Conservation (phyloP, 2,888 invertebrate species). For the Parelbella ahira region DNA sequence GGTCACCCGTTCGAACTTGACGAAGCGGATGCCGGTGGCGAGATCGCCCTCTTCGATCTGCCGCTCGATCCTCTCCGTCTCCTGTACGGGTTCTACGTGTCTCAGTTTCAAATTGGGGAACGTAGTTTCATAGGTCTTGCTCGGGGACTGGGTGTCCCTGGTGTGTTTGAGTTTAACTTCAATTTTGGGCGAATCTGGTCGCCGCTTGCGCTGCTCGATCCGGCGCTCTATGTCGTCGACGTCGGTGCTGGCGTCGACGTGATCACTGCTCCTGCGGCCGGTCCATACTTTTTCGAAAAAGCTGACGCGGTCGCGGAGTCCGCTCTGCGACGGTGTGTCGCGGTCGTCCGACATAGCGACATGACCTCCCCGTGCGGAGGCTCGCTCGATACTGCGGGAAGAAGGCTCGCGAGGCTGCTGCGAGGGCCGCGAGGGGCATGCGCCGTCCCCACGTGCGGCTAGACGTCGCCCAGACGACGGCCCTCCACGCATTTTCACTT, state of each 20-base stretch:
- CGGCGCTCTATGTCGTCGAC: constrained; percentile 82
- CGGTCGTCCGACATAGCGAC: constrained; percentile 75
- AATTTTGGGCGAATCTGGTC: constrained; percentile 78
- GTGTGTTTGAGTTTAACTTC: constrained; percentile 83
- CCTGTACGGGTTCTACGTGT: constrained; percentile 63
- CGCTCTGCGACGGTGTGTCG: constrained; percentile 74
- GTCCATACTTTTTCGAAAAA: constrained; percentile 91
- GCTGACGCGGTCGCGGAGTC: constrained; percentile 86
- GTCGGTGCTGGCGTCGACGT: constrained; percentile 70
- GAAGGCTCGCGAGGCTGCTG: constrained; percentile 12
- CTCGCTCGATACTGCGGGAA: constrained; percentile 70
- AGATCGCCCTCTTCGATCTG: constrained; percentile 84
- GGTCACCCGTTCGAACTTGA: constrained; percentile 86
- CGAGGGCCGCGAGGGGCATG: constrained; percentile 46
- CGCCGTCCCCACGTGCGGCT: constrained; percentile 51
- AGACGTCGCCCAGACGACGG: constrained; percentile 57
- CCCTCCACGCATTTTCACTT: constrained; percentile 14
- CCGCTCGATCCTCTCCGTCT: constrained; percentile 47
- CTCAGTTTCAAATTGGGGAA: constrained; percentile 71
- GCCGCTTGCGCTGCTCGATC: constrained; percentile 78
- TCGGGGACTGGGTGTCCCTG: constrained; percentile 71
- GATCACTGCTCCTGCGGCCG: constrained; percentile 67
- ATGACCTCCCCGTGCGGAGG: constrained; percentile 71
- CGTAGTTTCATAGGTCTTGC: constrained; percentile 57
- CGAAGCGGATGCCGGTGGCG: constrained; percentile 82